phyloP scores from a whole-genome alignment of 2,888 invertebrate species.

The Synanthedon formicaeformis region DNA sequence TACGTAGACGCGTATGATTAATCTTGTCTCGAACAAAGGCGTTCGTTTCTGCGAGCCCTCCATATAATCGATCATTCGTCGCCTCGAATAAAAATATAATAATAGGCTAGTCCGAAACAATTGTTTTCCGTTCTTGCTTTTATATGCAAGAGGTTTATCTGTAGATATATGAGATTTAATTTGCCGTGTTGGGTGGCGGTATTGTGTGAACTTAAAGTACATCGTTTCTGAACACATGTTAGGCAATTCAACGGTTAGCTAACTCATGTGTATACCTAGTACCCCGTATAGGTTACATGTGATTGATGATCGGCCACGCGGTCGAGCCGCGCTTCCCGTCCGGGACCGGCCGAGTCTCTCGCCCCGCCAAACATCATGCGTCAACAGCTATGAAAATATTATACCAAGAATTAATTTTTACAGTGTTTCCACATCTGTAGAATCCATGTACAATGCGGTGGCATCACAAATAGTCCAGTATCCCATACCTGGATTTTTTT shows the following conservation, averaged over 20 bases:
- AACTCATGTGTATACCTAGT: background rate
- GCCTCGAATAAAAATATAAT: constrained; percentile 65
- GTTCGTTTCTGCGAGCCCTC: constrained; percentile 51
- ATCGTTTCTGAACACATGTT: background rate
- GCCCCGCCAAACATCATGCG: constrained; percentile 4
- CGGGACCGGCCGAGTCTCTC: background rate
- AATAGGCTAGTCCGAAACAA: constrained; percentile 40
- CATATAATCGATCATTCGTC: constrained; percentile 59
- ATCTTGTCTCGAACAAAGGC: constrained; percentile 61
- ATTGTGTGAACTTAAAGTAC: background rate
- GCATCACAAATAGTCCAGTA: too few species aligned
- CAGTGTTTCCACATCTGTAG: too few species aligned
- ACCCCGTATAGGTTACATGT: constrained; percentile 4
- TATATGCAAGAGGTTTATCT: background rate
- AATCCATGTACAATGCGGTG: too few species aligned
- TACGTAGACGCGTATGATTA: constrained; percentile 54
- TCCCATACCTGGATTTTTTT: too few species aligned
- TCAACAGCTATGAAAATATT: constrained; percentile 1
- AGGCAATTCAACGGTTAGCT: background rate
- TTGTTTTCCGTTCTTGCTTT: constrained; percentile 24
- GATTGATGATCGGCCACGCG: constrained; percentile 15
- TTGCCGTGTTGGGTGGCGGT: background rate
- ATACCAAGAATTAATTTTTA: too few species aligned
- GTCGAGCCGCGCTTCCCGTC: constrained; percentile 8
- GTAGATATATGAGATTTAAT: too few species aligned